Evolutionary conservation across 92 coral and sea anemone species (phyloP), one percentile per base, ranked within the genome.

Genomic region (Nematostella vectensis): DNA sequence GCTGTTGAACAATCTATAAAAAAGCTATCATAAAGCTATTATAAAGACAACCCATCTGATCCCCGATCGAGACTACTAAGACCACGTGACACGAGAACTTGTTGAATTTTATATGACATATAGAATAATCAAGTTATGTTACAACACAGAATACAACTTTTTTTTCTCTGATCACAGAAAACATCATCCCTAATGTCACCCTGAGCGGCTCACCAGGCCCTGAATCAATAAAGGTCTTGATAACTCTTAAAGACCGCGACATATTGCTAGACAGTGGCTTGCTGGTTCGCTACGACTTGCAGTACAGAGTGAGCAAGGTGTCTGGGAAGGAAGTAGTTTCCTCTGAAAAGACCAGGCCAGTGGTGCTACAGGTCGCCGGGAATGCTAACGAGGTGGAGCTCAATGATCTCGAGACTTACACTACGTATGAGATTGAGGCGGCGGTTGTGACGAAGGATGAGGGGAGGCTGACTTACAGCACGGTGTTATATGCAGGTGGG

Each of bases 401-500:
- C 29, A 18, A 22, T 11, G 39, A 42, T 8, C 54, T 79, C 4
- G 11, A 47, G 13, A 19, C 59, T 2, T 79, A 67, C 68, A 55
- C 80, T 16, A 66, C 52, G 26, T 79, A 79, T 59, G 50, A 44
- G 20, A 25, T 79, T 13, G 47, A 66, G 31, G 76, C 58, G 29
- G 67, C 76, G 0, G 28, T 55, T 1, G 16, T 65, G 0, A 79
- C 85, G 19, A 16, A 15, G 18, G n/a, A 27, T 9, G n/a, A n/a
- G n/a, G 79, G 79, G 4, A 11, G 23, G 6, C 54, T 63, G 31
- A 70, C 65, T 29, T 59, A 22, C 48, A 70, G 80, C 10, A 30
- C 31, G 0, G 71, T 79, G 2, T 64, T 78, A 4, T 51, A 50
- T 22, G 65, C 63, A 44, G 84, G 84, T 78, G 58, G 21, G 58